Percentiles rank a stretch among this genome's conserved stretches.
These are phyloP conservation scores for Pecten maximus DNA, from an alignment of 2,888 invertebrate species.

Conservation along the genomic window DNA sequence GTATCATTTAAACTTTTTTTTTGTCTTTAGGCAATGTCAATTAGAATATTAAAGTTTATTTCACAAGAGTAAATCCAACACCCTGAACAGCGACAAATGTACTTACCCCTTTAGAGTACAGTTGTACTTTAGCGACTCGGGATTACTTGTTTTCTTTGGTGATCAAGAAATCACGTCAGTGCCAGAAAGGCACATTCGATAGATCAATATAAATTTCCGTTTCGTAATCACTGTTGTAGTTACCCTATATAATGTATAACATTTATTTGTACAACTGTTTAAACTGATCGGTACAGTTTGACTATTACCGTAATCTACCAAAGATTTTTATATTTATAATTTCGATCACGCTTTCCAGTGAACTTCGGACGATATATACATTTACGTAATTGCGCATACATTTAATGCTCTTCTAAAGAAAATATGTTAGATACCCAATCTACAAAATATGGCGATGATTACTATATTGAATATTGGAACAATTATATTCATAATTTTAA, in stretches of 20 bases:
- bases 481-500: too few species aligned
- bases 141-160: not conserved
- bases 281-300: not conserved
- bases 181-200: not conserved
- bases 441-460: too few species aligned
- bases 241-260: not conserved
- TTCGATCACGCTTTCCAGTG: too few species aligned
- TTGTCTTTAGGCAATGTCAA: not conserved
- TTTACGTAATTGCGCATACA: too few species aligned
- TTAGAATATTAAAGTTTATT: not conserved
- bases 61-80: not conserved
- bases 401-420: too few species aligned
- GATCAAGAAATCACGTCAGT: not conserved
- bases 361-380: too few species aligned
- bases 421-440: too few species aligned
- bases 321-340: not conserved
- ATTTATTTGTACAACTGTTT: not conserved
- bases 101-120: not conserved
- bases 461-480: too few species aligned
- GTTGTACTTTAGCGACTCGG: not conserved
- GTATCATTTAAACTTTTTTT: not conserved
- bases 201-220: not conserved
- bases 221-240: slow-evolving; percentile 1
- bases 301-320: not conserved
- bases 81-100: too few species aligned